These are phyloP conservation scores for Catostomus latipinnis DNA, from an alignment of 2,797 vertebrate species.

Conservation along the genomic window DNA sequence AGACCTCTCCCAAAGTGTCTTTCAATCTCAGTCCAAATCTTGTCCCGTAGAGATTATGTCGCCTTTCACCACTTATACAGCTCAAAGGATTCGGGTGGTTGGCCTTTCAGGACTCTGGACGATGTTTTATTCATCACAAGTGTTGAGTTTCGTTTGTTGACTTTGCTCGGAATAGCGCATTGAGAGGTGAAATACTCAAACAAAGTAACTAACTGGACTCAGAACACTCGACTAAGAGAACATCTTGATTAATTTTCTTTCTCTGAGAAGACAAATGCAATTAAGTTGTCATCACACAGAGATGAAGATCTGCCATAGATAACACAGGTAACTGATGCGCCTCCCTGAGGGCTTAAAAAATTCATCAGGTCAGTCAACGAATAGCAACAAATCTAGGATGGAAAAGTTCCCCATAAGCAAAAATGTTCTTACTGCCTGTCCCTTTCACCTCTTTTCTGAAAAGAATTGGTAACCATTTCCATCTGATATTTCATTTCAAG, in stretches of 20 bases:
- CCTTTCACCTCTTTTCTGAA: not conserved
- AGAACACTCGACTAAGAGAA: slow-evolving; percentile 6
- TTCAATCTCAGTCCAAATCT: slow-evolving; percentile 80
- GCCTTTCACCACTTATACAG: slow-evolving; percentile 81
- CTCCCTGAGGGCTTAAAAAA: slow-evolving; percentile 58
- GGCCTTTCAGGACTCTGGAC: slow-evolving; percentile 64
- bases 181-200: slow-evolving; percentile 30
- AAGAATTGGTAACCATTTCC: not conserved
- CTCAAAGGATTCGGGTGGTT: slow-evolving; percentile 74
- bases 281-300: slow-evolving; percentile 58
- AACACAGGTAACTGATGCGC: slow-evolving; percentile 52
- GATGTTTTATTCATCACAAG: slow-evolving; percentile 81
- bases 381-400: slow-evolving; percentile 51
- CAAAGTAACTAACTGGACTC: not conserved
- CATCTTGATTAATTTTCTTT: slow-evolving; percentile 30
- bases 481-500: not conserved
- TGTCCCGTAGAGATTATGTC: slow-evolving; percentile 77
- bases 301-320: slow-evolving; percentile 43
- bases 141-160: slow-evolving; percentile 76
- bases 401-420: slow-evolving; percentile 28
- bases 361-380: slow-evolving; percentile 56
- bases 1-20: slow-evolving; percentile 40
- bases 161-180: slow-evolving; percentile 65
- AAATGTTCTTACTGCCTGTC: slow-evolving; percentile 5
- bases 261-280: slow-evolving; percentile 40